phyloP scores from a whole-genome alignment of 2,888 invertebrate species.

The Gandaritis pyraliata region DNA sequence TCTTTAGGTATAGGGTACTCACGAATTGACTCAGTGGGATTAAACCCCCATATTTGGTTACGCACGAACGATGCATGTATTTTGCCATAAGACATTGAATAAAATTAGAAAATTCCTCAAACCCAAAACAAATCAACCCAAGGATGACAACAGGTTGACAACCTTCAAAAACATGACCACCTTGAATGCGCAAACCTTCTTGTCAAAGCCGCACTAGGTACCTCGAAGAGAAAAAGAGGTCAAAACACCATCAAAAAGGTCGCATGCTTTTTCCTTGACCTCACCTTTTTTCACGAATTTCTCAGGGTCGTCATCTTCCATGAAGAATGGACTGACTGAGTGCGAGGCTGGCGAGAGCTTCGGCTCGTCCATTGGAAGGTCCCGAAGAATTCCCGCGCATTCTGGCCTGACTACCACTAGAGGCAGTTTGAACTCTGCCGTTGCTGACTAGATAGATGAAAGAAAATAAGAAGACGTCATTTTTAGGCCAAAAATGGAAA shows the following conservation, averaged over 20 bases:
- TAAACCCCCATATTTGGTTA: slow-evolving; percentile 77
- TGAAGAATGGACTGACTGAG: slow-evolving; percentile 87
- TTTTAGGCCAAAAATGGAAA: neutral
- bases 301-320: slow-evolving; percentile 85
- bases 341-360: slow-evolving; percentile 84
- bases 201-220: slow-evolving; percentile 6
- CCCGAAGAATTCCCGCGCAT: slow-evolving; percentile 86
- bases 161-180: slow-evolving; percentile 22
- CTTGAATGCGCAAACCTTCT: slow-evolving; percentile 11
- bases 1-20: slow-evolving; percentile 51
- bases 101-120: slow-evolving; percentile 28
- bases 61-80: slow-evolving; percentile 73
- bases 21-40: slow-evolving; percentile 73
- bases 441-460: slow-evolving; percentile 81
- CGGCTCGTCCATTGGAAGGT: slow-evolving; percentile 85
- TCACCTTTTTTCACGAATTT: slow-evolving; percentile 87
- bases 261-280: slow-evolving; percentile 27
- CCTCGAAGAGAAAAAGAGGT: slow-evolving; percentile 6
- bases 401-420: slow-evolving; percentile 87
- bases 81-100: slow-evolving; percentile 71
- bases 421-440: slow-evolving; percentile 88
- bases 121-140: slow-evolving; percentile 16
- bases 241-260: slow-evolving; percentile 13
- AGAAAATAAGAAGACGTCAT: neutral
- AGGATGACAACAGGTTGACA: slow-evolving; percentile 18